Evolutionary conservation across 2,797 vertebrate genomes (phyloP).

Genomic region (Sylvia borin): DNA sequence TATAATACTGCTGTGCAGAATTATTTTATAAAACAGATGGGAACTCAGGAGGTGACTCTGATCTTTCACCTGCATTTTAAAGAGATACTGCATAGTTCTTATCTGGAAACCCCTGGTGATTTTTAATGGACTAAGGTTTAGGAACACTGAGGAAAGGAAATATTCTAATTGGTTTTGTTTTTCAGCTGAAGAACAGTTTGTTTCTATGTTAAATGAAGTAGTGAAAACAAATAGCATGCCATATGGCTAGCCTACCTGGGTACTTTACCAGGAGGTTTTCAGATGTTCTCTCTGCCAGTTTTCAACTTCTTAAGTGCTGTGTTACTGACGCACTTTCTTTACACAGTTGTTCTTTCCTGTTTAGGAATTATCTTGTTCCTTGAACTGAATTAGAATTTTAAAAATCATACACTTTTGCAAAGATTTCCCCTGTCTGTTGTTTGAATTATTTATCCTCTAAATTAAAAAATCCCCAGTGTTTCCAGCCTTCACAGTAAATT

Average conservation of each 20-base stretch:
- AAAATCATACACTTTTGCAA: background rate
- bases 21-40: slow-evolving; percentile 42
- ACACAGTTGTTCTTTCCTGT: background rate
- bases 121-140: slow-evolving; percentile 13
- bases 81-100: background rate
- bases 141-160: slow-evolving; percentile 7
- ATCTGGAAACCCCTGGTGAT: slow-evolving; percentile 7
- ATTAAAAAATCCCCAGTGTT: background rate
- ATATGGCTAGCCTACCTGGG: slow-evolving; percentile 53
- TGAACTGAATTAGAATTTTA: background rate
- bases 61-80: slow-evolving; percentile 28
- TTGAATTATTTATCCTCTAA: slow-evolving; percentile 10
- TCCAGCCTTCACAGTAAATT: background rate
- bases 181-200: slow-evolving; percentile 54
- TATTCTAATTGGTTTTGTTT: slow-evolving; percentile 43
- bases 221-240: slow-evolving; percentile 57
- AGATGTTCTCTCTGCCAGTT: background rate
- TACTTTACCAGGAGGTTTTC: slow-evolving; percentile 36
- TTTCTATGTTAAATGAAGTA: slow-evolving; percentile 58
- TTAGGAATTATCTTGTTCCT: background rate
- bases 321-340: background rate
- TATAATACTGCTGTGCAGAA: background rate
- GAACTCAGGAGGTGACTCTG: slow-evolving; percentile 12
- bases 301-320: background rate
- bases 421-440: background rate